Conservation (phyloP, 2,888 invertebrate genomes). For the Dysmachus trigonus region DNA sequence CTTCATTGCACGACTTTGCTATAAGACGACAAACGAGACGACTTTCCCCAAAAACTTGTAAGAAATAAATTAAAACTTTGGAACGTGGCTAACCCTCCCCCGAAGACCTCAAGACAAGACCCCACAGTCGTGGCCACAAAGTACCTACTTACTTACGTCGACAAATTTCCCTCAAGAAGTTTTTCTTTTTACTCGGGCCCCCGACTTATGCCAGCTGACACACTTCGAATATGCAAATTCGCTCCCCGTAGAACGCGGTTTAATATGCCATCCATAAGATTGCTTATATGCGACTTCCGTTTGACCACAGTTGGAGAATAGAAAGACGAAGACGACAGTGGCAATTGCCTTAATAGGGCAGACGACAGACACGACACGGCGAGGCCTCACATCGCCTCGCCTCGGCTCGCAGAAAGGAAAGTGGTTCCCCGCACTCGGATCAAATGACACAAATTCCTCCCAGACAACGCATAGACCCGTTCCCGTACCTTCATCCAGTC, state of each 20-base stretch:
- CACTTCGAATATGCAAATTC: slow-evolving; percentile 18
- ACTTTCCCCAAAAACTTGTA: not conserved
- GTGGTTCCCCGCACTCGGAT: not conserved
- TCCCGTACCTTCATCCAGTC: not conserved
- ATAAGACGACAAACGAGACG: not conserved
- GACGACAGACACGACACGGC: slow-evolving; percentile 12
- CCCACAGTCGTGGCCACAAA: not conserved
- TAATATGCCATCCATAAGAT: slow-evolving; percentile 10
- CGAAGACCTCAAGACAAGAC: not conserved
- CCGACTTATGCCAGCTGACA: not conserved
- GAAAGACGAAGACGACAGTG: slow-evolving; percentile 35
- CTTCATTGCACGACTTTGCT: not conserved
- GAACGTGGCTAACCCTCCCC: not conserved
- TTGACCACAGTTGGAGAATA: slow-evolving; percentile 14
- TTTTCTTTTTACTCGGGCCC: too few relatives aligned
- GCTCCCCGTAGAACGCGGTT: not conserved
- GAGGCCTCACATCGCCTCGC: too few relatives aligned
- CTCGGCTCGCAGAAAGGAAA: slow-evolving; percentile 7
- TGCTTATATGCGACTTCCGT: slow-evolving; percentile 34
- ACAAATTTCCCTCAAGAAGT: not conserved
- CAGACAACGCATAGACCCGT: slow-evolving; percentile 2
- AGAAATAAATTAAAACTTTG: not conserved
- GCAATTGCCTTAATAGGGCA: slow-evolving; percentile 31
- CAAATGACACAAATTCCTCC: slow-evolving; percentile 32
- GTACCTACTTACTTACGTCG: not conserved